phyloP scores from a whole-genome alignment of 2,113 vertebrate species.

The Anoura caudifer region DNA sequence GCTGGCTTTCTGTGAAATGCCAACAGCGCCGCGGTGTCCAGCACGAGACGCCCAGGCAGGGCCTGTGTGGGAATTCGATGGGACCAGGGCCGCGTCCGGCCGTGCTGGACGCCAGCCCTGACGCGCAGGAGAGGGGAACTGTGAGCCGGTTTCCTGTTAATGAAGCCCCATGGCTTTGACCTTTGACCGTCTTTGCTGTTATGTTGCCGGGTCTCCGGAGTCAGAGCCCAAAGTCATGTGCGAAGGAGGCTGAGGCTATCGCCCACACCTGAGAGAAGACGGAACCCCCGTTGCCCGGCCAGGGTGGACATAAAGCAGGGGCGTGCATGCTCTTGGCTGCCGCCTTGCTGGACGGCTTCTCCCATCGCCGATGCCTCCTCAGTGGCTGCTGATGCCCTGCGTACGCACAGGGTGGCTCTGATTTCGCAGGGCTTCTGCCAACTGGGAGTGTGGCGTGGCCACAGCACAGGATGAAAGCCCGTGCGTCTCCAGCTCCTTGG shows the following conservation, averaged over 20 bases:
- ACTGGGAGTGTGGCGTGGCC: neutral
- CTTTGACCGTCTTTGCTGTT: neutral
- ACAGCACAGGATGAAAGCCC: constrained; percentile 45
- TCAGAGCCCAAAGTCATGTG: too few relatives aligned
- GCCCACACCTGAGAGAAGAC: neutral
- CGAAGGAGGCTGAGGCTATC: accelerated
- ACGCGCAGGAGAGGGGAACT: neutral
- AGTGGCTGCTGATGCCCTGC: neutral
- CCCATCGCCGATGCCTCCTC: neutral
- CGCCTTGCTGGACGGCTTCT: neutral
- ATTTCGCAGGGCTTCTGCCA: constrained; percentile 44
- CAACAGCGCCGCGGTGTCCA: too few relatives aligned
- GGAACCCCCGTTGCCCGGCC: neutral
- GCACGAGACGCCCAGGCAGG: too few relatives aligned
- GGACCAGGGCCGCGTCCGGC: too few relatives aligned
- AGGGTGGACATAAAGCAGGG: accelerated
- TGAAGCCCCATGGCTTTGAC: accelerated
- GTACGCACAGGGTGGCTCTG: constrained; percentile 45
- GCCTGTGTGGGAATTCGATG: neutral
- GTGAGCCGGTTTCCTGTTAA: neutral
- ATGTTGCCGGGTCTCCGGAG: neutral
- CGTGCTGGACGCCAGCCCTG: accelerated
- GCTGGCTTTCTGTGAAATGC: neutral
- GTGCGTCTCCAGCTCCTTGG: neutral
- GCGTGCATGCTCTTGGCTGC: neutral